Base-by-base conservation (phyloP, 2,888 invertebrate species). In the Pandemis cinnamomeana region DNA sequence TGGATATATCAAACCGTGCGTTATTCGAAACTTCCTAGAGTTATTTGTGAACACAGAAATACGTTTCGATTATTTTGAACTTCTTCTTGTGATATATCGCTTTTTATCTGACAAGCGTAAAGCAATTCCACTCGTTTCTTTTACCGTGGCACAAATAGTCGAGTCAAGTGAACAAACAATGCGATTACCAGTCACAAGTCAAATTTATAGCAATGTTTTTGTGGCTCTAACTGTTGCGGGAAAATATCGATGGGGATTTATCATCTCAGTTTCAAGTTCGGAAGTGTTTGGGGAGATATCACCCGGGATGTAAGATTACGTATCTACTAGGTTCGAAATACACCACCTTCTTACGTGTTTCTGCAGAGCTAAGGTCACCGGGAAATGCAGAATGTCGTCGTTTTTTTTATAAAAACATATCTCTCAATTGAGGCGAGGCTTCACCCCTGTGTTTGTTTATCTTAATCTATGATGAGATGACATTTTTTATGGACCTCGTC, bases 191-290 rank as follows among this genome's bases (percentile, higher is more conserved):
- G 76, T 78, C 76, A 75, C 55, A 75, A 76, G 75, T 67, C 67
- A 79, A 81, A 87, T 87, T 86, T 86, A 87, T 86, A 63, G 80
- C 77, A 72, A 80, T 86, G 86, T 86, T 86, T 84, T 84, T 82
- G 83, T 77, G 76, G 79, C 71, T 51, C 55, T 67, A 77, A 76
- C 77, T 74, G 72, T 68, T 71, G 70, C 53, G 71, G 69, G 67
- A 42, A 69, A 71, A 71, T 63, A 48, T 75, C 76, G 53, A 51
- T 27, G 42, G 20, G 58, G 58, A 58, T 58, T 55, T 67, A 58
- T 67, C 41, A 36, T 67, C 53, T n/a, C 41, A 36, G 15, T 51
- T 41, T 41, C 53, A 53, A 67, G 41, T 67, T 67, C 48, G 41
- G 53, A 55, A 15, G 27, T 48, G 13, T 48, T 64, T 48, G 48